Conservation (phyloP, 2,113 vertebrate genomes). For the Peromyscus californicus region DNA sequence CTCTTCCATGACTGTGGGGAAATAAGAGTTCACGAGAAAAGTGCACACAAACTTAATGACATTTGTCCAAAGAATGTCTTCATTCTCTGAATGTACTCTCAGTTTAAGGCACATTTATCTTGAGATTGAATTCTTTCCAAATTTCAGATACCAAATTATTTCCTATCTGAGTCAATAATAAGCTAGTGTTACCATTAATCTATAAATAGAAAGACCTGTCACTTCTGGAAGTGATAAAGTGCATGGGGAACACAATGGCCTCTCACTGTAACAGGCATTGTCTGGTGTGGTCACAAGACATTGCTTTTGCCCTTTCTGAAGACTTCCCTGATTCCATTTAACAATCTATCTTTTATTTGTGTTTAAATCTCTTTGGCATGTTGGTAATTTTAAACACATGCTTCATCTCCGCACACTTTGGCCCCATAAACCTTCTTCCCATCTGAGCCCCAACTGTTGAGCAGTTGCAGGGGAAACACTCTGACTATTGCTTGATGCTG, state of each 20-base stretch:
- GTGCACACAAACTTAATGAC: neutral
- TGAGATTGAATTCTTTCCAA: neutral
- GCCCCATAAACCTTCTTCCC: neutral
- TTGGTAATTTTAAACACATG: neutral
- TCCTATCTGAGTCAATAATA: neutral
- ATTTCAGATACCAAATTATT: neutral
- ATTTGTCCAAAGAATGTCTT: conserved; percentile 3
- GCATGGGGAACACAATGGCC: neutral
- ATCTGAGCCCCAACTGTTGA: neutral
- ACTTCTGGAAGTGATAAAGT: neutral
- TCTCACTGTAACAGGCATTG: rapidly evolving
- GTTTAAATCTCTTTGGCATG: neutral
- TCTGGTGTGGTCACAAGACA: neutral
- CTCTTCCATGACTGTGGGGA: neutral
- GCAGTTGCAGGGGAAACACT: neutral
- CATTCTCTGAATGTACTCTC: neutral
- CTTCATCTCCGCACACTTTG: neutral
- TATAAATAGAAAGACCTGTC: neutral
- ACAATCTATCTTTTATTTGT: neutral
- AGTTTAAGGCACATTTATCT: neutral
- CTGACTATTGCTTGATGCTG: neutral
- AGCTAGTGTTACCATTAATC: neutral
- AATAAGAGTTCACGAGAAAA: neutral
- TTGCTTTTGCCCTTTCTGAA: neutral
- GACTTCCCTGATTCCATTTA: neutral